These are phyloP conservation scores for Smithornis capensis DNA, from an alignment of 2,113 vertebrate genomes.

Conservation along the genomic window DNA sequence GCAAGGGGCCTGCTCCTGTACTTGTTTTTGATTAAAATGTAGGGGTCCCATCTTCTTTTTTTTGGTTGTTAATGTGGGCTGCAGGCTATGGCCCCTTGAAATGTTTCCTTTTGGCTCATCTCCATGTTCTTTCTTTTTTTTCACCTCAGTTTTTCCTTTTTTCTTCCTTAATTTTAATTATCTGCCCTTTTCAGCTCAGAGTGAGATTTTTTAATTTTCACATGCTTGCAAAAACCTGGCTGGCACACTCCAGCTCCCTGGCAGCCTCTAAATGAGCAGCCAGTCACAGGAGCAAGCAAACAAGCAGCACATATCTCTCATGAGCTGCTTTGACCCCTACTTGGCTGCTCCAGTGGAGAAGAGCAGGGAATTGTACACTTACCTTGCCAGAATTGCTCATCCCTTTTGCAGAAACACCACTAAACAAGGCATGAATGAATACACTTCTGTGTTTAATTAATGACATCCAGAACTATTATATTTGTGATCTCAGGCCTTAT, in stretches of 20 bases:
- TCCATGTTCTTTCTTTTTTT: neutral
- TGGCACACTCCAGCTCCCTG: neutral
- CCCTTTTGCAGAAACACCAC: neutral
- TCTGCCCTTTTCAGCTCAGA: conserved; percentile 1
- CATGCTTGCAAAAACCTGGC: conserved; percentile 2
- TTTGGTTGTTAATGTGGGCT: neutral
- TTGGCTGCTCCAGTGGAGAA: neutral
- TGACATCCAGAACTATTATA: neutral
- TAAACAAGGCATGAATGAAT: neutral
- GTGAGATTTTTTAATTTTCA: conserved; percentile 34
- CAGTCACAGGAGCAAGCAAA: neutral
- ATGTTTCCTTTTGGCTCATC: conserved; percentile 45
- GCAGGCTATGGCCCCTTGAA: conserved; percentile 40
- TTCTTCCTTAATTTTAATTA: neutral
- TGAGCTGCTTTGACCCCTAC: neutral
- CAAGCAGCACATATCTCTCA: neutral
- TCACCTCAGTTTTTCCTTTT: neutral
- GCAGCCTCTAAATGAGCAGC: neutral
- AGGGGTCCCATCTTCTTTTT: neutral
- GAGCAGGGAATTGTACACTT: neutral
- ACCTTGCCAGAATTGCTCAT: neutral
- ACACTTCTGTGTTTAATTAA: neutral
- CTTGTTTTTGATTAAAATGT: conserved; percentile 33
- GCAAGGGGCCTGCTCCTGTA: neutral
- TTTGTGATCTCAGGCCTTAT: neutral